Evolutionary conservation across 2,113 vertebrate species (phyloP).

Genomic region (Empidonax alnorum): DNA sequence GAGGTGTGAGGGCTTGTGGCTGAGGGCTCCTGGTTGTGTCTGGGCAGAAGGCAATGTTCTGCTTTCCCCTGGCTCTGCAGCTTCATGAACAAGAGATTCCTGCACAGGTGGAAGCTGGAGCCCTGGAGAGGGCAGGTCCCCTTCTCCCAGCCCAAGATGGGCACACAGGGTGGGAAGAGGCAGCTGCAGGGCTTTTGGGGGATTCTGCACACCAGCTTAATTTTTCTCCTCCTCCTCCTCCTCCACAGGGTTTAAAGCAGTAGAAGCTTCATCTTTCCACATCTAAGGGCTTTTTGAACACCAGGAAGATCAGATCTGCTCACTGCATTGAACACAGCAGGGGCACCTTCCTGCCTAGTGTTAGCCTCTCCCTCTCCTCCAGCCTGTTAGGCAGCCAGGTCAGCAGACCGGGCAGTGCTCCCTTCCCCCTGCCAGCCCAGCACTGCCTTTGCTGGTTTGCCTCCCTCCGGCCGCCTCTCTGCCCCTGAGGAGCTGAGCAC

Average conservation of each 20-base stretch:
- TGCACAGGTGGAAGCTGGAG: not conserved
- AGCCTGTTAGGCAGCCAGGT: not conserved
- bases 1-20: rapidly evolving
- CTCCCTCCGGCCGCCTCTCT: not conserved
- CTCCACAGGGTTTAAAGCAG: slow-evolving; percentile 42
- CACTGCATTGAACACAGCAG: not conserved
- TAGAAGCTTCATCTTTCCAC: slow-evolving; percentile 11
- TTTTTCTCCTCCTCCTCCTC: not conserved
- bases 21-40: not conserved
- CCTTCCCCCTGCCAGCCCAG: not conserved
- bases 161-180: not conserved
- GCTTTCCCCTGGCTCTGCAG: not conserved
- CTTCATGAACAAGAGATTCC: not conserved
- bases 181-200: not conserved
- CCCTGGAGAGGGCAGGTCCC: no score
- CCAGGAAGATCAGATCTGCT: slow-evolving; percentile 48
- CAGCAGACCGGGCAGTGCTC: not conserved
- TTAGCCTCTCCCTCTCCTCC: slow-evolving; percentile 1
- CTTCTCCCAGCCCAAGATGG: not conserved
- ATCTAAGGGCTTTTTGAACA: slow-evolving; percentile 34
- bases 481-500: not conserved
- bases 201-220: not conserved
- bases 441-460: not conserved
- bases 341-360: not conserved
- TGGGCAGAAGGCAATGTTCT: not conserved